Conservation (phyloP, 2,797 vertebrate genomes). For the Parauchenoglanis ngamensis region DNA sequence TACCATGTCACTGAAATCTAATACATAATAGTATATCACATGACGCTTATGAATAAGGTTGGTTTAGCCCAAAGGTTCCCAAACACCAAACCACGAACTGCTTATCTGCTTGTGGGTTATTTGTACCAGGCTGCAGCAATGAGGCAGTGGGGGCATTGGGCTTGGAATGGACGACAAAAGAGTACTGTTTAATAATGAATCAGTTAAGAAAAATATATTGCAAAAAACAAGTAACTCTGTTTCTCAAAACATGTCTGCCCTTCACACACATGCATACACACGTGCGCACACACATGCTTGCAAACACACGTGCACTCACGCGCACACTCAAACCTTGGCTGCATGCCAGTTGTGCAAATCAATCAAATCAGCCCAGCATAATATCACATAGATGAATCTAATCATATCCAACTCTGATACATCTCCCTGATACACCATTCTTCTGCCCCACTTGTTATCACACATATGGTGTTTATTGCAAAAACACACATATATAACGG, state of each 20-base stretch:
- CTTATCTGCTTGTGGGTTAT: background rate
- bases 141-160: too few relatives aligned
- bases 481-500: background rate
- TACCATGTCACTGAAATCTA: background rate
- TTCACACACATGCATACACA: background rate
- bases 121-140: background rate
- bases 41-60: background rate
- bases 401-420: background rate
- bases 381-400: background rate
- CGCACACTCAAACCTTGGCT: background rate
- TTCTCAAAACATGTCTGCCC: background rate
- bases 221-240: background rate
- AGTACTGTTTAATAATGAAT: background rate
- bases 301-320: background rate
- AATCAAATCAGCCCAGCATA: background rate
- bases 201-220: background rate
- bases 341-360: background rate
- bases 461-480: background rate
- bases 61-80: background rate
- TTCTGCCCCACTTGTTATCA: background rate
- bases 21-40: background rate
- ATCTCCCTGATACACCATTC: background rate
- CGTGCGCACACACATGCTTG: background rate
- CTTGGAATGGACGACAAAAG: background rate
- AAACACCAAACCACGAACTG: background rate